These are phyloP conservation scores for Tuta absoluta DNA, from an alignment of 2,888 invertebrate genomes.

Conservation along the genomic window DNA sequence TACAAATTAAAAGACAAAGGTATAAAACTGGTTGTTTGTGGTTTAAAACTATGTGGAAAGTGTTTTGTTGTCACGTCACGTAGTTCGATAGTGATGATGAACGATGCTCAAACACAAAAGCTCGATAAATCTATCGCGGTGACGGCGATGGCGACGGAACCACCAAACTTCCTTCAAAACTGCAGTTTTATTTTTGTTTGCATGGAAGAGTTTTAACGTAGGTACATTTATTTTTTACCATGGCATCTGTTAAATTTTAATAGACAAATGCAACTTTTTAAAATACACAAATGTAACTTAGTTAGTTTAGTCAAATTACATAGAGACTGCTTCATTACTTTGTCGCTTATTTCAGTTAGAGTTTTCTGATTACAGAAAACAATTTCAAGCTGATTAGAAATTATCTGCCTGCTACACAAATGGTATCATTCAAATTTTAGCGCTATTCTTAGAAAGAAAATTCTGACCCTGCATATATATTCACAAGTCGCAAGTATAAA, in stretches of 20 bases:
- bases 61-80: slow-evolving; percentile 11
- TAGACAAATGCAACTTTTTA: too few species aligned
- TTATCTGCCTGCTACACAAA: neutral
- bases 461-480: too few species aligned
- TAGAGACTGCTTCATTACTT: too few species aligned
- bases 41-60: slow-evolving; percentile 4
- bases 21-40: neutral
- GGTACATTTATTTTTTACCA: neutral
- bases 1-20: neutral
- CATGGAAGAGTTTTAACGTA: neutral
- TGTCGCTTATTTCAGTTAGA: too few species aligned
- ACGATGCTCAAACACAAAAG: neutral
- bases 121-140: slow-evolving; percentile 11
- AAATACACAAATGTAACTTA: too few species aligned
- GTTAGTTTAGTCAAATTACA: too few species aligned
- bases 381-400: too few species aligned
- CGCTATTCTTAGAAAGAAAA: too few species aligned
- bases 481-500: neutral
- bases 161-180: neutral
- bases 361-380: too few species aligned
- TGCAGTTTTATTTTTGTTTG: slow-evolving; percentile 1
- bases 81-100: slow-evolving; percentile 11
- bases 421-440: neutral
- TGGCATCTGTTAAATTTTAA: neutral
- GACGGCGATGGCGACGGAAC: neutral